Base-by-base conservation (phyloP, 2,888 invertebrate species). In the Acronicta alni region DNA sequence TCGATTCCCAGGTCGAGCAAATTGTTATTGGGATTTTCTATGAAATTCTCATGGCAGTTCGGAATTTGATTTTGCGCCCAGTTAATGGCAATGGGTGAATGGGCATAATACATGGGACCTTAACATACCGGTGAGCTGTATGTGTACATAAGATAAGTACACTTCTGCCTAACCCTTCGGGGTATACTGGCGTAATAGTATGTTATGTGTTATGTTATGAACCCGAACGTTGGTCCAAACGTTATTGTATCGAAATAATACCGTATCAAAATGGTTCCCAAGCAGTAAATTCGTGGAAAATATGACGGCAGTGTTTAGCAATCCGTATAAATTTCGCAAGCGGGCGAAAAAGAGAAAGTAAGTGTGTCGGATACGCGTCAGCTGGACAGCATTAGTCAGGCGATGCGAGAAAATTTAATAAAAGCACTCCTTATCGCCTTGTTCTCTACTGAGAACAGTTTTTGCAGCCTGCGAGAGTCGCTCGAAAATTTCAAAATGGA, bases 391-490 rank as follows among this genome's bases (percentile, higher is more conserved):
- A 91, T 92, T 92, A 92, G 93, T 91, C 90, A 91, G 83, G 74
- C 91, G 92, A 90, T 84, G 91, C 90, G 93, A 89, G 90, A 87
- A 88, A 90, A 92, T 93, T 93, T 93, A 92, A 93, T 92, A 93
- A 93, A 92, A 91, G 89, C 89, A 86, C 83, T 87, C 84, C 86
- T 87, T 89, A 88, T 86, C 84, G 84, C 83, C 81, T 75, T 82
- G 81, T 84, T 81, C 79, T 59, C 56, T 47, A 48, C 60, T 57
- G 57, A 66, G 64, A 71, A 70, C 66, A 62, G 77, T 79, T 77
- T 79, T 79, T 77, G 74, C 59, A 46, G 55, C 44, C 48, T 59
- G 56, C 55, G 58, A 55, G 64, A 68, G 53, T 59, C 59, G 58
- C 64, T 64, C 57, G 61, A 73, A 78, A 68, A 65, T 76, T 76